Evolutionary conservation across 1,140 invertebrate genomes (phyloP), one percentile per base, ranked within the genome.

Genomic region (Bradynema listronoti): DNA sequence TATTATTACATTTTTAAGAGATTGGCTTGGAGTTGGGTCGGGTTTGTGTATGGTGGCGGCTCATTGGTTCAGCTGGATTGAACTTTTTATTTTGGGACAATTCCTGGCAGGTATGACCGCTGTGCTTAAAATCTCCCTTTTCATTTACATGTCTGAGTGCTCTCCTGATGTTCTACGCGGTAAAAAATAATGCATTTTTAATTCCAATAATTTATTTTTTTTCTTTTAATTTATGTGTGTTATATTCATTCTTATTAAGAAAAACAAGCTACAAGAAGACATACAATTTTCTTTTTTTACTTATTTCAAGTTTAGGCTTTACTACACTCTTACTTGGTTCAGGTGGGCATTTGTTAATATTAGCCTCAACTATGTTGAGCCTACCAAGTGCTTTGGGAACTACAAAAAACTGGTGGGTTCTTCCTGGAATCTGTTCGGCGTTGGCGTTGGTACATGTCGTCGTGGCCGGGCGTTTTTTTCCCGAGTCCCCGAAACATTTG

Each of bases 71-170:
- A 54, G 54, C 22, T 36, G 58, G 16, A 57, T 69, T 41, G 68
- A 70, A 64, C 49, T 70, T 11, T 70, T 74, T 34, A 54, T 71
- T 3, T 24, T 70, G 1, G 68, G 68, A 2, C 68, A 70, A 29
- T 47, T 70, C 14, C 43, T 73, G n/a, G 69, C 68, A 4, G 68
- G 68, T 16, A 30, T 70, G 9, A 19, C 68, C 9, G 42, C 39
- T 2, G 59, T 50, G 29, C 36, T 60, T 11, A 75, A 75, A 47
- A 58, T 68, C 27, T 63, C 58, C n/a, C 19, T 73, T 2, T 63
- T 69, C 43, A 73, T 69, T 30, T 69, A 75, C 34, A 36, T 69
- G 7, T 61, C 68, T 0, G 68, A 69, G 39, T 69, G 68, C 51
- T 60, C 64, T 16, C 68, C 68, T 1, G 68, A 69, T 57, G 29